Evolutionary conservation across 2,888 invertebrate species (phyloP).

Genomic region (Eubasilissa splendida): DNA sequence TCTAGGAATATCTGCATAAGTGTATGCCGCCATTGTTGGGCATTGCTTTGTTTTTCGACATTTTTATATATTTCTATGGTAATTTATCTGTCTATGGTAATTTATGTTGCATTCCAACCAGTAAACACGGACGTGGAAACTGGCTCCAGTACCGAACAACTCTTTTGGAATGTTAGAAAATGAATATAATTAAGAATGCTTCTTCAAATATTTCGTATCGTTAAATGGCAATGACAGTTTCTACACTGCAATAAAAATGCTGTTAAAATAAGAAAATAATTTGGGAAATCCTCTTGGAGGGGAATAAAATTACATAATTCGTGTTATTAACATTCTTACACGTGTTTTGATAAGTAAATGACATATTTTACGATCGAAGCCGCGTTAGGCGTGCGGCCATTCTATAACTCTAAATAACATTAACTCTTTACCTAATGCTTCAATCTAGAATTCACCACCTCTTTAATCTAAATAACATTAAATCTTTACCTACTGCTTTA

Average conservation of each 20-base stretch:
- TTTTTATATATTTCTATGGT: conserved; percentile 23
- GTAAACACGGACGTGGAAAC: conserved; percentile 33
- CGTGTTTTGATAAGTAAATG: conserved; percentile 15
- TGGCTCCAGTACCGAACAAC: conserved; percentile 2
- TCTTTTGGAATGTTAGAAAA: conserved; percentile 26
- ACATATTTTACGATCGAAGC: conserved; percentile 11
- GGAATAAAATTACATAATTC: conserved; percentile 5
- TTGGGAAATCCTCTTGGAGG: conserved; percentile 16
- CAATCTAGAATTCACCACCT: too few species aligned
- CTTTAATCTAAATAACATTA: too few species aligned
- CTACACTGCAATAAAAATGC: conserved; percentile 16
- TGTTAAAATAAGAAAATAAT: conserved; percentile 13
- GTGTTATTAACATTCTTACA: conserved; percentile 22
- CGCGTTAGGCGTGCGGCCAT: not conserved
- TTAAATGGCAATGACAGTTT: conserved; percentile 25
- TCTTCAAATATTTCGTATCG: conserved; percentile 30
- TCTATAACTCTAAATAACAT: too few species aligned
- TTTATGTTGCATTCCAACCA: conserved; percentile 29
- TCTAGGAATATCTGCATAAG: conserved; percentile 19
- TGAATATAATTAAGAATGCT: conserved; percentile 35
- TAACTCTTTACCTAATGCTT: too few species aligned
- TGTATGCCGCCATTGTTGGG: conserved; percentile 8
- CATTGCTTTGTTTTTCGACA: conserved; percentile 30
- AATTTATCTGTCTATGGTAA: conserved; percentile 30
- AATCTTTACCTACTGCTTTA: too few species aligned